A percentile compares a stretch with the other conserved stretches of the same genome.
Conservation (phyloP, 2,797 vertebrate genomes). For the Holocentrus rufus region DNA sequence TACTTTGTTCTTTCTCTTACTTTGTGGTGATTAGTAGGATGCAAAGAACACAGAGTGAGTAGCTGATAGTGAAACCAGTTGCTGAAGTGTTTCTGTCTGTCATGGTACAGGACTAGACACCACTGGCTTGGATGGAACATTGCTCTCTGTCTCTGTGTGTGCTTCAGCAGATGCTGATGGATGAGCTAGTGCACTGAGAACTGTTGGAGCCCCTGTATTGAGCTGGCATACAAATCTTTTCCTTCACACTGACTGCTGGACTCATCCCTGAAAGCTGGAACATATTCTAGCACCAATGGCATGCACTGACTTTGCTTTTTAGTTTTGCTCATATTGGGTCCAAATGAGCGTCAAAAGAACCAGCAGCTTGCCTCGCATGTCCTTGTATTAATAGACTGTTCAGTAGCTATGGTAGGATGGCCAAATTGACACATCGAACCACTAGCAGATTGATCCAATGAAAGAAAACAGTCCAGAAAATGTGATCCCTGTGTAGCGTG, state of each 20-base stretch:
- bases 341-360: constrained; percentile 32
- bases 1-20: no score
- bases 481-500: not conserved
- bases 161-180: not conserved
- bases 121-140: not conserved
- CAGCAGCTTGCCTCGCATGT: constrained; percentile 16
- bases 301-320: constrained; percentile 21
- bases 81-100: constrained; percentile 3
- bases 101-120: not conserved
- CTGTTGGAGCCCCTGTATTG: constrained; percentile 7
- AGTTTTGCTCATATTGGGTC: constrained; percentile 12
- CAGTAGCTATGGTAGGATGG: not conserved
- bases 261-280: constrained; percentile 4
- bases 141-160: not conserved
- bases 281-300: constrained; percentile 21
- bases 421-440: constrained; percentile 31
- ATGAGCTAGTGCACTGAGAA: not conserved
- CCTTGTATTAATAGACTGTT: constrained; percentile 38
- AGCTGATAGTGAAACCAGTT: no score
- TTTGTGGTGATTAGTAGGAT: no score
- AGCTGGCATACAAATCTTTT: not conserved
- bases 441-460: constrained; percentile 10
- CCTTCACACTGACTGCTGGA: constrained; percentile 5
- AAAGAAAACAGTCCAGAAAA: not conserved
- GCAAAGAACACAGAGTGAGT: no score